phyloP scores from a whole-genome alignment of 2,113 vertebrate species.

The Phaethornis superciliosus region DNA sequence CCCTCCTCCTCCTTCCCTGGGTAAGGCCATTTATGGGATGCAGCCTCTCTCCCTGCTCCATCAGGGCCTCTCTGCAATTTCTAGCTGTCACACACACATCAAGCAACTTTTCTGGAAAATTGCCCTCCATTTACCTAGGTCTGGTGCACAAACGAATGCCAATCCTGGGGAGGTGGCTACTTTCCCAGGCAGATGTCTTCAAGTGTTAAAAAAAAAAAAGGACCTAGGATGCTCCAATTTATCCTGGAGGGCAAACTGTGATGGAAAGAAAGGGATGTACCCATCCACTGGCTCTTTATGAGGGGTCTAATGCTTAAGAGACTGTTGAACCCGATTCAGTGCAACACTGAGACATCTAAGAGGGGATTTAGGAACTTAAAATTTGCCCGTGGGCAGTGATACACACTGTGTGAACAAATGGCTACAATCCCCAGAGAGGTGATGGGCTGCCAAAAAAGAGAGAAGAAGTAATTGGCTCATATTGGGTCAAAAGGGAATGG shows the following conservation, averaged over 20 bases:
- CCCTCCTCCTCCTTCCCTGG: background rate
- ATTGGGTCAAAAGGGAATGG: background rate
- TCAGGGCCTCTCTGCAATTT: background rate
- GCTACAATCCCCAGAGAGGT: background rate
- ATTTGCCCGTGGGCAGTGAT: background rate
- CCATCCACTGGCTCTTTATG: background rate
- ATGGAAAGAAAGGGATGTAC: background rate
- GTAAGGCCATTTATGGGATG: background rate
- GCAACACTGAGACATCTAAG: conserved; percentile 8
- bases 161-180: background rate
- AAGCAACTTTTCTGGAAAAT: background rate
- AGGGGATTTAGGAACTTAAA: conserved; percentile 32
- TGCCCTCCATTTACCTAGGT: background rate
- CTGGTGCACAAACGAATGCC: fast-evolving
- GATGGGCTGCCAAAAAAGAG: background rate
- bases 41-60: background rate
- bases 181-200: conserved; percentile 8
- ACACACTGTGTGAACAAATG: background rate
- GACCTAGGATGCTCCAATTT: background rate
- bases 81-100: background rate
- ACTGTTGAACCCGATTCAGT: background rate
- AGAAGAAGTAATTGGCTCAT: background rate
- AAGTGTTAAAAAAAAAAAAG: conserved; percentile 5
- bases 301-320: background rate
- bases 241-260: background rate